Evolutionary conservation across 2,113 vertebrate genomes (phyloP), one percentile per base, ranked within the genome.

Genomic region (Lampris incognitus): DNA sequence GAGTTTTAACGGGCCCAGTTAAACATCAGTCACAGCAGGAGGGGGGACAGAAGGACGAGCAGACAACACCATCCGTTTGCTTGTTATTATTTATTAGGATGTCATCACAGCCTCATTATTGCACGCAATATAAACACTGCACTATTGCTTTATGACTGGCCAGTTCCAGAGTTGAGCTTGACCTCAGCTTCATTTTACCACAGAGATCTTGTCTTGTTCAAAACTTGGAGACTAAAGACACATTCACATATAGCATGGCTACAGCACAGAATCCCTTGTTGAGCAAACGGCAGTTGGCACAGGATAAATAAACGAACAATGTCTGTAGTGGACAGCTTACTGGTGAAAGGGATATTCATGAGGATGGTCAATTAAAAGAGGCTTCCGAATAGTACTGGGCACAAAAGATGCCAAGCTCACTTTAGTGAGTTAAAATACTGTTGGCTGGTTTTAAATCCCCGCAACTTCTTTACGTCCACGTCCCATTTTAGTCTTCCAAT

Each of bases 61-160:
- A 72, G 74, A 85, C 74, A 36, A 69, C 76, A 63, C 13, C 57
- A 60, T 37, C 11, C 74, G 56, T 86, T 88, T 87, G 58, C 59
- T 85, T 89, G 66, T 79, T 78, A 56, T 86, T 85, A 50, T 89
- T 92, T 90, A 92, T 92, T 89, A 82, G 82, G 81, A 86, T 76
- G 79, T 88, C 86, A 83, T 85, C 79, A 90, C 85, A 88, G 80
- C 87, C 85, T 91, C 58, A 46, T 89, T 92, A 92, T 92, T 91
- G 91, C 90, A 87, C 84, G 60, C 71, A 75, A 81, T 75, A 76
- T 79, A 59, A 84, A 87, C 67, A 82, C 55, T 4, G 74, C 76
- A 63, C 88, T 90, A 91, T 91, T 90, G 87, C 87, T 91, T 90
- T 74, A 60, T 62, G 73, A 75, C 72, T 64, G 84, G 69, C 78